Conservation (phyloP, 2,113 vertebrate genomes). For the Centropus bengalensis region DNA sequence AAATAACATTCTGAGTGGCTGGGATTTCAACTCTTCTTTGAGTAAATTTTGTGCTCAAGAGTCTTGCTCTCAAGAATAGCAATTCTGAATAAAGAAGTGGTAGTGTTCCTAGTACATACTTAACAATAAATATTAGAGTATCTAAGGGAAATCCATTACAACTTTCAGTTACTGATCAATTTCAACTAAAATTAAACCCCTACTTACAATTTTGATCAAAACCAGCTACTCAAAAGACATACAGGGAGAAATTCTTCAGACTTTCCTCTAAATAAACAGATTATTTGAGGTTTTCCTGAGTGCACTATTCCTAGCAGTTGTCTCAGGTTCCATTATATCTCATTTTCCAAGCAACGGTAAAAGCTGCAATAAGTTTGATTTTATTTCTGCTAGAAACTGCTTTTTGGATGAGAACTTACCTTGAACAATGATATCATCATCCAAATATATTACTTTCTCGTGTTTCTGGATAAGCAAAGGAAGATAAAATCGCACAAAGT, state of each 20-base stretch:
- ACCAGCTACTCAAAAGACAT: background rate
- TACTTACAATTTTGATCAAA: background rate
- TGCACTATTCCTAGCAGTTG: background rate
- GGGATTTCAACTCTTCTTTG: background rate
- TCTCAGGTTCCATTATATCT: background rate
- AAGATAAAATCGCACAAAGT: slow-evolving; percentile 95
- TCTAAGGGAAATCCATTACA: background rate
- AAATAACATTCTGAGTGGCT: background rate
- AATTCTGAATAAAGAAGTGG: background rate
- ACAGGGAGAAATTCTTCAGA: background rate
- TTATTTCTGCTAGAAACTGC: background rate
- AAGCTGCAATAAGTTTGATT: background rate
- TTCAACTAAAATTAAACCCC: background rate
- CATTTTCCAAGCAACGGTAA: background rate
- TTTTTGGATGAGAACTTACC: slow-evolving; percentile 73
- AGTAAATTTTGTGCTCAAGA: background rate
- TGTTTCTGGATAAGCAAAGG: slow-evolving; percentile 88
- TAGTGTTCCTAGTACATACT: background rate
- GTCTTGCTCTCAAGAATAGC: background rate
- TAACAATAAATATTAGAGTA: background rate
- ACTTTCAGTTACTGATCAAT: background rate
- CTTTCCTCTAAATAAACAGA: background rate
- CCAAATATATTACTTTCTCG: slow-evolving; percentile 91
- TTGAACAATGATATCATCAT: slow-evolving; percentile 97
- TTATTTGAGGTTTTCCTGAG: background rate